phyloP scores from a whole-genome alignment of 2,113 vertebrate species.

The Heloderma charlesbogerti region DNA sequence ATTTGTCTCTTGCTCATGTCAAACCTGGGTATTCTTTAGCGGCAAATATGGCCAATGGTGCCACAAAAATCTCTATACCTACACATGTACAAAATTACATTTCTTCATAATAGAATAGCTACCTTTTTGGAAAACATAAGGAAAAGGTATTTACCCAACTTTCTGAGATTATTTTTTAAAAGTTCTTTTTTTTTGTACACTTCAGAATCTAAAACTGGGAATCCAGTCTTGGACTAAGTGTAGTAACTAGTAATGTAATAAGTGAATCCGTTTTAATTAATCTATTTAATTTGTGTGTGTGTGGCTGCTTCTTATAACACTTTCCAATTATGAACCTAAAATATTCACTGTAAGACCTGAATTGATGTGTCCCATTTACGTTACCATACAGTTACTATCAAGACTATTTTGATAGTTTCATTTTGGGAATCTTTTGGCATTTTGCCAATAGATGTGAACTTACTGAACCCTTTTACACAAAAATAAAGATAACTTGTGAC shows the following conservation, averaged over 20 bases:
- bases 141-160: not conserved
- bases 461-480: not conserved
- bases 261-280: not conserved
- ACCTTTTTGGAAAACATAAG: not conserved
- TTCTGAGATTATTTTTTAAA: not conserved
- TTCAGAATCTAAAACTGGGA: not conserved
- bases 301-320: not conserved
- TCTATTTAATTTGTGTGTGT: not conserved
- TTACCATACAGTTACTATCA: not conserved
- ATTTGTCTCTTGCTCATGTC: not conserved
- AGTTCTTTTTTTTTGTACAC: not conserved
- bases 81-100: not conserved
- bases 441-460: slow-evolving; percentile 6
- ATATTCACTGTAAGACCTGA: not conserved
- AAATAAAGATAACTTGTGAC: slow-evolving; percentile 1
- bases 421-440: not conserved
- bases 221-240: not conserved
- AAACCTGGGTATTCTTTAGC: not conserved
- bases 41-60: not conserved
- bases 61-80: not conserved
- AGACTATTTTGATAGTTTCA: not conserved
- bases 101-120: not conserved
- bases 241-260: not conserved
- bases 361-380: not conserved
- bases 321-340: not conserved